Conservation (phyloP, 2,113 vertebrate species). For the Notarius lentiginosus region DNA sequence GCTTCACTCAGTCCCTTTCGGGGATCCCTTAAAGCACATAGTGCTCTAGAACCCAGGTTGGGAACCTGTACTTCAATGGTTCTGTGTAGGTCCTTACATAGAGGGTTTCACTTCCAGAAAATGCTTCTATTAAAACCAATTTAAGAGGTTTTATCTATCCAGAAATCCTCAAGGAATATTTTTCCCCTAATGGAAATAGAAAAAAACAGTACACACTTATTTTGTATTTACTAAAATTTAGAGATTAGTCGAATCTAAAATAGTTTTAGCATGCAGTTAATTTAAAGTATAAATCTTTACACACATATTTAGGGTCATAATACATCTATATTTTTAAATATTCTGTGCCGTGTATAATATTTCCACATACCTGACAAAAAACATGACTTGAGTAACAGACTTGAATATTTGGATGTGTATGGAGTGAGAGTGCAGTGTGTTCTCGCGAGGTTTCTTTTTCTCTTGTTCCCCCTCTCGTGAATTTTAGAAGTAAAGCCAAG, state of each 20-base stretch:
- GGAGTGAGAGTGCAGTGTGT: no score
- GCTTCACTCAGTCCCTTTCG: not conserved
- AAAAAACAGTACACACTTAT: not conserved
- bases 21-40: no score
- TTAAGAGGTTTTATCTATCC: not conserved
- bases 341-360: not conserved
- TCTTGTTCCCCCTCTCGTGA: no score
- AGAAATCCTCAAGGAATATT: not conserved
- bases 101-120: not conserved
- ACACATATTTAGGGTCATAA: not conserved
- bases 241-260: not conserved
- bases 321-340: not conserved
- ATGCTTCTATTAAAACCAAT: not conserved
- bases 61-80: not conserved
- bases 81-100: not conserved
- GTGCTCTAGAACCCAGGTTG: not conserved
- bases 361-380: no score
- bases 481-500: no score
- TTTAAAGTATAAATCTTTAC: not conserved
- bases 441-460: no score
- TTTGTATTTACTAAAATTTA: not conserved
- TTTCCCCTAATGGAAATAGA: no score
- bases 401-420: no score
- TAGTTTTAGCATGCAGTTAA: not conserved
- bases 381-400: no score